These are phyloP conservation scores for Rhaphigaster nebulosa DNA, from an alignment of 2,888 invertebrate species.

Conservation along the genomic window DNA sequence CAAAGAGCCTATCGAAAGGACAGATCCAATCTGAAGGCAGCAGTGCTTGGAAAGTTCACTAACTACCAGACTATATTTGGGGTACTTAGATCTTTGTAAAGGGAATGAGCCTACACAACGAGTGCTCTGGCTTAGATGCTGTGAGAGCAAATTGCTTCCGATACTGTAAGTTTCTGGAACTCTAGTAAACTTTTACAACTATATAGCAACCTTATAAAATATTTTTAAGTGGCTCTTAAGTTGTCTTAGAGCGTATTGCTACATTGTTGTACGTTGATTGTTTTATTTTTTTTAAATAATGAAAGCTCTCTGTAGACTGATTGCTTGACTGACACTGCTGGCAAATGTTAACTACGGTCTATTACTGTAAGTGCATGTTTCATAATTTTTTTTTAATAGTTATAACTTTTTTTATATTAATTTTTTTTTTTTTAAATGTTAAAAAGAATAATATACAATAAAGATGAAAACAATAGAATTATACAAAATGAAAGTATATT, in stretches of 20 bases:
- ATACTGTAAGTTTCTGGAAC: background rate
- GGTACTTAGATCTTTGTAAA: constrained; percentile 7
- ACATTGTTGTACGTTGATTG: too few species aligned
- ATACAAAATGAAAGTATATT: too few species aligned
- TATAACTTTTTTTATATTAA: too few species aligned
- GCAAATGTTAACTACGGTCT: too few species aligned
- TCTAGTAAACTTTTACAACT: background rate
- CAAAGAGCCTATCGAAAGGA: background rate
- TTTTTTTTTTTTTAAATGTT: too few species aligned
- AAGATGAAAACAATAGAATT: too few species aligned
- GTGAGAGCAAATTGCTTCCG: background rate
- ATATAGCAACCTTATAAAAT: background rate
- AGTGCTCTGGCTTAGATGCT: background rate
- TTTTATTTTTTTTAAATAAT: background rate
- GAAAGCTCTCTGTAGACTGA: background rate
- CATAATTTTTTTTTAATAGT: too few species aligned
- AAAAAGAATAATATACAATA: too few species aligned
- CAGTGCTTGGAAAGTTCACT: constrained; percentile 22
- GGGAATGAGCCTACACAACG: background rate
- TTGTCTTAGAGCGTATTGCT: background rate
- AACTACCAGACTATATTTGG: constrained; percentile 11
- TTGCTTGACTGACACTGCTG: too few species aligned
- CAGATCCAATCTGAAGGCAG: constrained; percentile 15
- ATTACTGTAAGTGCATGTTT: too few species aligned
- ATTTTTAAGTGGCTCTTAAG: background rate